A percentile compares a stretch with the other conserved stretches of the same genome.
Evolutionary conservation across 2,888 invertebrate genomes (phyloP).

Genomic region (Zygaena filipendulae): DNA sequence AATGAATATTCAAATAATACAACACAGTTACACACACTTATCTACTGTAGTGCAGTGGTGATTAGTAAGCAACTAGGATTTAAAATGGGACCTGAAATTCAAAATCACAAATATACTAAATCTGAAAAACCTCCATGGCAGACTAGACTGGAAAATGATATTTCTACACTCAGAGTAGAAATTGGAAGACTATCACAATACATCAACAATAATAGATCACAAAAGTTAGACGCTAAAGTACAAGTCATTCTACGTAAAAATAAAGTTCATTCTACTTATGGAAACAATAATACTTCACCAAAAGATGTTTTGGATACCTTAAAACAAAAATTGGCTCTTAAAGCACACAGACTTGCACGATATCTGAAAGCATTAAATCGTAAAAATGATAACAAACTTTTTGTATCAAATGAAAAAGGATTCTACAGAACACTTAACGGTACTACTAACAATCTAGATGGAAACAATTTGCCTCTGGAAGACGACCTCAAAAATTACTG

Average conservation of each 20-base stretch:
- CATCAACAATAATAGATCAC: constrained; percentile 13
- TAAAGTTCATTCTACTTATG: constrained; percentile 10
- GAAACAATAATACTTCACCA: constrained; percentile 11
- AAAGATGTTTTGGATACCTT: constrained; percentile 17
- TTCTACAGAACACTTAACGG: constrained; percentile 17
- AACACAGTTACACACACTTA: too few species aligned
- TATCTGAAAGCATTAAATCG: constrained; percentile 14
- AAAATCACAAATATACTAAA: too few species aligned
- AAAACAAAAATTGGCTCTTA: constrained; percentile 15
- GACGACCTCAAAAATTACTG: constrained; percentile 10
- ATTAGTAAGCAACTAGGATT: too few species aligned
- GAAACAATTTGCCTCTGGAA: constrained; percentile 4
- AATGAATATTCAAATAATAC: too few species aligned
- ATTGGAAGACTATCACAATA: too few species aligned
- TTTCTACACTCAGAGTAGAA: too few species aligned
- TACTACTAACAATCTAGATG: background rate
- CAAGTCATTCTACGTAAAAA: constrained; percentile 8
- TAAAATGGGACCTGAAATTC: too few species aligned
- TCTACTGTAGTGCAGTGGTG: too few species aligned
- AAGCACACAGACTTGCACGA: constrained; percentile 12
- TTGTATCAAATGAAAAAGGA: constrained; percentile 12
- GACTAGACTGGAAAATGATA: too few species aligned
- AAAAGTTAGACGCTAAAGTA: constrained; percentile 11
- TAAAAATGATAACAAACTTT: constrained; percentile 14
- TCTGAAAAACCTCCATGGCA: too few species aligned